phyloP scores from a whole-genome alignment of 2,888 invertebrate species.

The Eledona agricola region DNA sequence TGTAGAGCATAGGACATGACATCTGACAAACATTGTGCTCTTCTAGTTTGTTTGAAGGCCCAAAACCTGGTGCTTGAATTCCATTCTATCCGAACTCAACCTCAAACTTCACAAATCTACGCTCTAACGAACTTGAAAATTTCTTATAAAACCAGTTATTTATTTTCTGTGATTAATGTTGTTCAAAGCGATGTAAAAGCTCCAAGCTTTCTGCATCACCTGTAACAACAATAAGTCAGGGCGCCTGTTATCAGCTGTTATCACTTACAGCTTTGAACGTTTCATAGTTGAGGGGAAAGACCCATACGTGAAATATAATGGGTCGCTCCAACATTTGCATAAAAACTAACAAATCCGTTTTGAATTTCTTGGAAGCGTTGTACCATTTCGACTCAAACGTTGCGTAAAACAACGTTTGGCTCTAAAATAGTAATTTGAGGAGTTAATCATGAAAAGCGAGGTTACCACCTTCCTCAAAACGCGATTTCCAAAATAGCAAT shows the following conservation, averaged over 20 bases:
- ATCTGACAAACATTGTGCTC: too few species aligned
- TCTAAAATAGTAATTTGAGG: too few species aligned
- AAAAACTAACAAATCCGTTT: constrained; percentile 5
- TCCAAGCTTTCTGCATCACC: constrained; percentile 10
- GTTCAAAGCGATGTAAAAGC: constrained; percentile 9
- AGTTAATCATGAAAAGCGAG: too few species aligned
- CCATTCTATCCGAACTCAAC: too few species aligned
- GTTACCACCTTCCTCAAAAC: too few species aligned
- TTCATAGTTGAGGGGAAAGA: constrained; percentile 3
- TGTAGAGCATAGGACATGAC: too few species aligned
- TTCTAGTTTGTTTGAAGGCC: too few species aligned
- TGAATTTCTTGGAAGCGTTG: not conserved
- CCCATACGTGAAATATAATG: not conserved
- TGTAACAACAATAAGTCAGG: constrained; percentile 1
- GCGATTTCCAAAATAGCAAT: too few species aligned
- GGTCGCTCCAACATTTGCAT: constrained; percentile 1
- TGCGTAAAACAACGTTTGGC: constrained; percentile 6
- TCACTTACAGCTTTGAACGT: constrained; percentile 5
- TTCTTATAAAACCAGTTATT: too few species aligned
- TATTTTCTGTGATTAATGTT: constrained; percentile 3
- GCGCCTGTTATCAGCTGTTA: not conserved
- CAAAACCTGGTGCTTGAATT: too few species aligned
- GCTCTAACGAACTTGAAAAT: too few species aligned
- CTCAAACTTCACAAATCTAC: too few species aligned
- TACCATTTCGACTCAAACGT: constrained; percentile 5